Evolutionary conservation across 2,113 vertebrate genomes (phyloP).

Genomic region (Heliornis fulica): DNA sequence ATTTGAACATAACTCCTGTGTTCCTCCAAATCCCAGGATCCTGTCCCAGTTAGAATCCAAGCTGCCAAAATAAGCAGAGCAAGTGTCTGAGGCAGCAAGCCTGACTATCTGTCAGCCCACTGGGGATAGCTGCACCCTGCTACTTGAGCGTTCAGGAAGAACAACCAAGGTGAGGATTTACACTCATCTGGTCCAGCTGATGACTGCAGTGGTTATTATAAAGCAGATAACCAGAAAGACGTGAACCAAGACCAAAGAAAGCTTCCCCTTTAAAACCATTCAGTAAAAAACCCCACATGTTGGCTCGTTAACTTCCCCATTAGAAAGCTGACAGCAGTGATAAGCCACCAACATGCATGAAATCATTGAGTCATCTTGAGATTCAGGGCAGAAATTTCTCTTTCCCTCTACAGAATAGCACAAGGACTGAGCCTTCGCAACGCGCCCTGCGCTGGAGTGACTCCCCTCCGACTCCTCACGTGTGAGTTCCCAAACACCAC

Average conservation of each 20-base stretch:
- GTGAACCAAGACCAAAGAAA: neutral
- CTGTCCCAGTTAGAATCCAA: conserved; percentile 1
- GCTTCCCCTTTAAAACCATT: neutral
- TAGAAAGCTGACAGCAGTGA: conserved; percentile 2
- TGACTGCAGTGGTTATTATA: neutral
- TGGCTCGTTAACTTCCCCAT: neutral
- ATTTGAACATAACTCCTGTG: neutral
- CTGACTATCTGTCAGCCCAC: neutral
- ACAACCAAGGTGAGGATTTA: neutral
- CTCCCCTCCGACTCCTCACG: neutral
- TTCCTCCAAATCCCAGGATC: neutral
- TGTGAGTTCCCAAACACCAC: neutral
- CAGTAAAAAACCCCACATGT: neutral
- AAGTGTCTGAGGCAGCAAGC: neutral
- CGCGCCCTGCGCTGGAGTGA: neutral
- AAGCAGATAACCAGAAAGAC: neutral
- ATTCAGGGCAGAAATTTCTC: neutral
- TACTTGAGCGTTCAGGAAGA: accelerated
- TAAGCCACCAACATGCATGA: neutral
- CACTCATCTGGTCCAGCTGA: neutral
- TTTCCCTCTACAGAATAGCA: neutral
- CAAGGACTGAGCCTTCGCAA: accelerated
- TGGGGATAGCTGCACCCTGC: neutral
- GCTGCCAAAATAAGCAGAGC: neutral
- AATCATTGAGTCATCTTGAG: conserved; percentile 7